Percentiles rank a stretch among this genome's conserved stretches.
Conservation (phyloP, 2,113 vertebrate species). For the Podilymbus podiceps region DNA sequence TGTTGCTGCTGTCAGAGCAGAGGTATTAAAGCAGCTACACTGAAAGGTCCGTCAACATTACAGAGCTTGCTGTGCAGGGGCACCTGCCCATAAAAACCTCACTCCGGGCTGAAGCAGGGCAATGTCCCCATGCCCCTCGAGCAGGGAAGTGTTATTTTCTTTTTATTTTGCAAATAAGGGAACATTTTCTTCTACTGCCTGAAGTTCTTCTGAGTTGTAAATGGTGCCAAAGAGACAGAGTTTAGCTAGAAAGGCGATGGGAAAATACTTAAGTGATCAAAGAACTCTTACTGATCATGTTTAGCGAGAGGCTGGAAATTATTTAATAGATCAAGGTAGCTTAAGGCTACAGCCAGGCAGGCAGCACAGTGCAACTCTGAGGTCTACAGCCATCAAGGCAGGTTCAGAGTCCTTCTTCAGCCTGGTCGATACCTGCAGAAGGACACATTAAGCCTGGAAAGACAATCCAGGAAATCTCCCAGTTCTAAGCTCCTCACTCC, state of each 20-base stretch:
- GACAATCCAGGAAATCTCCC: not conserved
- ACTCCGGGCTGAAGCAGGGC: not conserved
- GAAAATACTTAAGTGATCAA: not conserved
- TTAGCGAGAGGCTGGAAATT: not conserved
- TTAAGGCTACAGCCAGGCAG: not conserved
- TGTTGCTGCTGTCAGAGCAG: not conserved
- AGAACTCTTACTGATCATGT: not conserved
- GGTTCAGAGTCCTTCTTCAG: not conserved
- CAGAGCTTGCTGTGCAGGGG: not conserved
- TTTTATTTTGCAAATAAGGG: not conserved
- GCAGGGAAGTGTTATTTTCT: not conserved
- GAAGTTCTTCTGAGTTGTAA: not conserved
- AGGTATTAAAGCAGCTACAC: not conserved
- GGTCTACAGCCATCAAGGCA: not conserved
- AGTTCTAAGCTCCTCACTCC: not conserved
- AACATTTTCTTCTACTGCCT: not conserved
- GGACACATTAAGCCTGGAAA: rapidly evolving
- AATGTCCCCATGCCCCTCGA: not conserved
- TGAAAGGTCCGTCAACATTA: not conserved
- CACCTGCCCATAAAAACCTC: not conserved
- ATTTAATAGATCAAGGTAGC: not conserved
- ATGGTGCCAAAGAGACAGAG: not conserved
- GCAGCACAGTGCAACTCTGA: not conserved
- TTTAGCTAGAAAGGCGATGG: not conserved
- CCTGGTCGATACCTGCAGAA: not conserved